A percentile compares a stretch with the other conserved stretches of the same genome.
phyloP scores from a whole-genome alignment of 2,888 invertebrate genomes.

The Cheilosia pagana region DNA sequence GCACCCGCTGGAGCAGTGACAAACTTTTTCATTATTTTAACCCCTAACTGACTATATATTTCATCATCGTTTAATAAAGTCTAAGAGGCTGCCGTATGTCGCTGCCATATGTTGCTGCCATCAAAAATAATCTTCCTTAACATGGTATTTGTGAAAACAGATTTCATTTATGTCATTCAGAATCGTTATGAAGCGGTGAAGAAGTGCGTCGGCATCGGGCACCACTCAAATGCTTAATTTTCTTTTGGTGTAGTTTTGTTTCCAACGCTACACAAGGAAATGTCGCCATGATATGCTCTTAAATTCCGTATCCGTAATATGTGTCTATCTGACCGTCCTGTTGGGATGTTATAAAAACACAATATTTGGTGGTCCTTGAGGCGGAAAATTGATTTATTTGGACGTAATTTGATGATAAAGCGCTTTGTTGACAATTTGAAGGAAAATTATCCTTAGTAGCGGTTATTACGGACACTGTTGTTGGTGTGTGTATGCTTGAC shows the following conservation, averaged over 20 bases:
- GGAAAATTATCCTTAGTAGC: slow-evolving; percentile 21
- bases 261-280: slow-evolving; percentile 5
- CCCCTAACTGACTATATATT: slow-evolving; percentile 27
- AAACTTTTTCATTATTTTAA: slow-evolving; percentile 3
- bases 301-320: slow-evolving; percentile 13
- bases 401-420: slow-evolving; percentile 66
- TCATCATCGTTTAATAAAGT: slow-evolving; percentile 56
- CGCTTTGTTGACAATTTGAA: slow-evolving; percentile 56
- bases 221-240: slow-evolving; percentile 57
- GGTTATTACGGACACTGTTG: slow-evolving; percentile 17
- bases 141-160: slow-evolving; percentile 46
- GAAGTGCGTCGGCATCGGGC: slow-evolving; percentile 13
- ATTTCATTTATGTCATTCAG: slow-evolving; percentile 48
- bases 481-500: slow-evolving; percentile 25
- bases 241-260: slow-evolving; percentile 26
- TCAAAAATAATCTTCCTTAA: slow-evolving; percentile 39
- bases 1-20: background rate
- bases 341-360: slow-evolving; percentile 17
- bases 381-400: slow-evolving; percentile 67
- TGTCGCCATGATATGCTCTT: slow-evolving; percentile 3
- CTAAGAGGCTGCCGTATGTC: slow-evolving; percentile 15
- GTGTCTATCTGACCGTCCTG: slow-evolving; percentile 31
- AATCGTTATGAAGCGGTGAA: slow-evolving; percentile 11
- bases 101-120: slow-evolving; percentile 44
- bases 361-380: background rate